phyloP scores from a whole-genome alignment of 2,113 vertebrate species.

The Anarrhichthys ocellatus region DNA sequence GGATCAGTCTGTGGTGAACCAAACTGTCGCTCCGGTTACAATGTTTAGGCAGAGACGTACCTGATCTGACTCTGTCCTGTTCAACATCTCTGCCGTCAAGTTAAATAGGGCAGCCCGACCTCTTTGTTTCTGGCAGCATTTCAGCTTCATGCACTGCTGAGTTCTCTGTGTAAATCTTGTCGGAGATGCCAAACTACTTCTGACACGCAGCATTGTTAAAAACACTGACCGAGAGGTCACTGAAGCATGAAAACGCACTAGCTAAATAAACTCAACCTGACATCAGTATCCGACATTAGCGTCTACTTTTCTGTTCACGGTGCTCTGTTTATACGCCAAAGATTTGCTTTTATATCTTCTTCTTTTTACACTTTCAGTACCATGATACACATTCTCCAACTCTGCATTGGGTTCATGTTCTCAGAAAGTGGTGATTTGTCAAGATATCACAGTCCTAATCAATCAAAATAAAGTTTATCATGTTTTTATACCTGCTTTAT shows the following conservation, averaged over 20 bases:
- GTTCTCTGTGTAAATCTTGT: conserved; percentile 17
- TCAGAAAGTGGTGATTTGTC: neutral
- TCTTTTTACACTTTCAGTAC: neutral
- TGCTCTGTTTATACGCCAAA: neutral
- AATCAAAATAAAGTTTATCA: conserved; percentile 6
- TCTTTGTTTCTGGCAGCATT: conserved; percentile 38
- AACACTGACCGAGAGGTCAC: conserved; percentile 21
- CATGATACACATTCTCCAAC: neutral
- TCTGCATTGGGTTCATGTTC: neutral
- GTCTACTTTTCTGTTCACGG: neutral
- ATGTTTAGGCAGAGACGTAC: conserved; percentile 27
- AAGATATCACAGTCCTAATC: neutral
- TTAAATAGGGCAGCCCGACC: conserved; percentile 48
- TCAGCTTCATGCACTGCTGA: conserved; percentile 53
- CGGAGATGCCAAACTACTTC: conserved; percentile 29
- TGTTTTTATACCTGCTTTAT: conserved; percentile 2
- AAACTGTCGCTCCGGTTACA: conserved; percentile 20
- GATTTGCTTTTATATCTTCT: too few relatives aligned
- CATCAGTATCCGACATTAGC: neutral
- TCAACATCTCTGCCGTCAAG: conserved; percentile 51
- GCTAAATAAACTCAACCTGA: conserved; percentile 22
- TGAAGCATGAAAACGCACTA: conserved; percentile 33
- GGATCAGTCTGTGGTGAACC: conserved; percentile 10
- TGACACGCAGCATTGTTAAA: conserved; percentile 47
- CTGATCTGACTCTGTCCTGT: conserved; percentile 39